Percentiles rank a stretch among this genome's conserved stretches.
phyloP scores from a whole-genome alignment of 2,113 vertebrate species.

The Ophiodon elongatus region DNA sequence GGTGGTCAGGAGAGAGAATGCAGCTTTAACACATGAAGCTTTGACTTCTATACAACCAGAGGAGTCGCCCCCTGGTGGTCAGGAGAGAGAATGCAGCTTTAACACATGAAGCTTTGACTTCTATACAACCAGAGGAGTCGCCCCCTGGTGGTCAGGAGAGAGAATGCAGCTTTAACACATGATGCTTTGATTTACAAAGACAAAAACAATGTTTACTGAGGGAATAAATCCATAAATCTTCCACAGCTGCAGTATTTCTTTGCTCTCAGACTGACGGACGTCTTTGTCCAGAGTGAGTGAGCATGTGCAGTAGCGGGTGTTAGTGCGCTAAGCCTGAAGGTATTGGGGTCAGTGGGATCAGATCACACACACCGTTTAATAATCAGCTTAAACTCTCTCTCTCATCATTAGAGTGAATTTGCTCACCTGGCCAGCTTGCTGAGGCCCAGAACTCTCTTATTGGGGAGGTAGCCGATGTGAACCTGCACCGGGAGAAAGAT shows the following conservation, averaged over 20 bases:
- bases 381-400: conserved; percentile 64
- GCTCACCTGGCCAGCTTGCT: conserved; percentile 98
- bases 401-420: not conserved
- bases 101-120: too few species aligned
- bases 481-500: conserved; percentile 82
- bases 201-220: too few species aligned
- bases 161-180: too few species aligned
- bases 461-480: conserved; percentile 98
- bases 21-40: too few species aligned
- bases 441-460: conserved; percentile 98
- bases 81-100: too few species aligned
- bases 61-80: too few species aligned
- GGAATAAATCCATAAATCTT: not conserved
- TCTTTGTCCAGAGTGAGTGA: conserved; percentile 2
- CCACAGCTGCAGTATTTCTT: not conserved
- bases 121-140: too few species aligned
- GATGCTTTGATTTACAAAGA: too few species aligned
- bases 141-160: too few species aligned
- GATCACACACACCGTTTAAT: conserved; percentile 52
- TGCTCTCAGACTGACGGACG: too few species aligned
- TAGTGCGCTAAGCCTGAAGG: conserved; percentile 74
- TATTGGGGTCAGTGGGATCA: conserved; percentile 84
- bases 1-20: too few species aligned
- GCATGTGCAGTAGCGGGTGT: conserved; percentile 37
- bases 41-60: too few species aligned